A percentile compares a stretch with the other conserved stretches of the same genome.
Conservation (phyloP, 2,888 invertebrate genomes). For the Synanthedon myopaeformis region DNA sequence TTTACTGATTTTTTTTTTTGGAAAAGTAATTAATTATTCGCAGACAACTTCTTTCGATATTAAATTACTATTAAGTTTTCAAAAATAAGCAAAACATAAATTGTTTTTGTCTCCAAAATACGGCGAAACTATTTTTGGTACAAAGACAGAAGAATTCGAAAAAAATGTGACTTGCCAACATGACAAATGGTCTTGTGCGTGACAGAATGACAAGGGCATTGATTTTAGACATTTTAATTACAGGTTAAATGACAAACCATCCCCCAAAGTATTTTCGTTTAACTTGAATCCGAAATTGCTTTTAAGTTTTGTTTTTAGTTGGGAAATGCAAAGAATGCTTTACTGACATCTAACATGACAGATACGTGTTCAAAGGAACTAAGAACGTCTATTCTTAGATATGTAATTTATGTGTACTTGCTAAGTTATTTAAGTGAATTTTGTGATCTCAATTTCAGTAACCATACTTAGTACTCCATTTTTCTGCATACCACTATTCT, state of each 20-base stretch:
- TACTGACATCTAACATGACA: conserved; percentile 26
- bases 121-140: conserved; percentile 13
- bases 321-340: conserved; percentile 33
- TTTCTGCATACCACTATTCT: too few relatives aligned
- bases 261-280: conserved; percentile 41
- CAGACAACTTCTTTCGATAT: too few relatives aligned
- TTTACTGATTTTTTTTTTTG: conserved; percentile 1
- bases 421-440: too few relatives aligned
- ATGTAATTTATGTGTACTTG: too few relatives aligned
- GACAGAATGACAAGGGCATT: conserved; percentile 48
- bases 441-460: too few relatives aligned
- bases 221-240: conserved; percentile 66
- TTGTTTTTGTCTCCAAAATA: too few relatives aligned
- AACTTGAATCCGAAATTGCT: conserved; percentile 4
- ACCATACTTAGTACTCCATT: too few relatives aligned
- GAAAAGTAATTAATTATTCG: neutral
- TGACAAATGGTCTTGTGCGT: conserved; percentile 34
- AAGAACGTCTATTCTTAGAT: too few relatives aligned
- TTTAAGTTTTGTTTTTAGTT: conserved; percentile 7
- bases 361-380: conserved; percentile 2
- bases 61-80: too few relatives aligned
- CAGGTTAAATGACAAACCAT: conserved; percentile 50
- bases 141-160: conserved; percentile 18
- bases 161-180: conserved; percentile 32
- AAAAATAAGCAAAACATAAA: too few relatives aligned